Evolutionary conservation across 2,888 invertebrate species (phyloP), one percentile per base, ranked within the genome.

Genomic region (Bellardia pandia): DNA sequence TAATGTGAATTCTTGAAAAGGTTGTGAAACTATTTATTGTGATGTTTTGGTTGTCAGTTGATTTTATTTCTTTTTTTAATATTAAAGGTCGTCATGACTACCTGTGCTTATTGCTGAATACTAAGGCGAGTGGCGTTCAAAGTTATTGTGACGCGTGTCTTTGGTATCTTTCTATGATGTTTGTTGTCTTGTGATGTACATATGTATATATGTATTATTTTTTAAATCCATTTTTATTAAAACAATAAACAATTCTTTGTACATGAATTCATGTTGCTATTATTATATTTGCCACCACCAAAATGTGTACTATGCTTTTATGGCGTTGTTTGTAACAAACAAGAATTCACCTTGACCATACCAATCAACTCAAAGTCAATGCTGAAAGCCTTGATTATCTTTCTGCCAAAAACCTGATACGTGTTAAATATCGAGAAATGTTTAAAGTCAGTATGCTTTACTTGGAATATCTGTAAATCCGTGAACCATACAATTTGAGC

Each of bases 201-300:
- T 23, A 23, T 1, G 1, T 23, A 23, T 23, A 23, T 23, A 14
- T 75, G n/a, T 33, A 75, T 81, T 69, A 74, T 48, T 81, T 77
- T 77, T 75, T 74, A 86, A 83, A 89, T n/a, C 86, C 62, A 56
- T 78, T 82, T 78, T 86, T 64, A 86, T 86, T 86, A 78, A 82
- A 86, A 79, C 68, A 82, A 89, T 88, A 89, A 89, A 89, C 84
- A 89, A 89, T 88, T 88, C 72, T 71, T 86, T 86, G 40, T 78
- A 56, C 68, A 48, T 58, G 42, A 86, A 84, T 77, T 56, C 64
- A 81, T 74, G 56, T 68, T 56, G 14, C 58, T 58, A 14, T 16
- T 56, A 37, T 37, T 45, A 3, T 45, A 45, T 13, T 13, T 45
- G 45, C 45, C 45, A 13, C 45, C 45, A 45, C 11, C 13, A 45